Percentiles rank a stretch among this genome's conserved stretches.
Conservation (phyloP, 2,888 invertebrate genomes). For the Sinodicranocentrus sp. region DNA sequence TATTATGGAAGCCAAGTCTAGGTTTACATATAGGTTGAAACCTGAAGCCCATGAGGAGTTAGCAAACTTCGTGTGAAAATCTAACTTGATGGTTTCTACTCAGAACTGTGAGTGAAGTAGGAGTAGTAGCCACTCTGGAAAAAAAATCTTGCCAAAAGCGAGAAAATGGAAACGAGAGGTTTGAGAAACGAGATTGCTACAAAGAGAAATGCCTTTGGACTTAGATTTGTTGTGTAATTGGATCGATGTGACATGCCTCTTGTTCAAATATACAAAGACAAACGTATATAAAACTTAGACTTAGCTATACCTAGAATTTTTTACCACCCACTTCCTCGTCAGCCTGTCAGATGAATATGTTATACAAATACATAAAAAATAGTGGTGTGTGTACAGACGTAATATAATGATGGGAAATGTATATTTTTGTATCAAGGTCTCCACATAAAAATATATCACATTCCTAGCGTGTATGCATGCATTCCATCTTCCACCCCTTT, state of each 20-base stretch:
- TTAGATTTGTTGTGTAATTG: conserved; percentile 55
- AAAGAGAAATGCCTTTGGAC: conserved; percentile 38
- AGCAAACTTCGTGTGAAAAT: conserved; percentile 51
- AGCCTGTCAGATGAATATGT: background rate
- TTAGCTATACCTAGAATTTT: background rate
- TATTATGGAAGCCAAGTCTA: background rate
- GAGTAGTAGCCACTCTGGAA: too few relatives aligned
- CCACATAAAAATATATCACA: conserved; percentile 20
- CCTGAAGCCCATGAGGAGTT: conserved; percentile 20
- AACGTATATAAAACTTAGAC: background rate
- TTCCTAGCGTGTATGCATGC: conserved; percentile 15
- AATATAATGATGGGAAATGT: background rate
- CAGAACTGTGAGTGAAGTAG: too few relatives aligned
- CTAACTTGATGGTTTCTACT: conserved; percentile 19
- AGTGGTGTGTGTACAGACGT: too few relatives aligned
- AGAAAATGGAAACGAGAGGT: conserved; percentile 51
- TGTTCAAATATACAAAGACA: conserved; percentile 23
- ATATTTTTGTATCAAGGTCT: conserved; percentile 4
- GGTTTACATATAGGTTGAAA: too few relatives aligned
- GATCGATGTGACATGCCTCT: conserved; percentile 55
- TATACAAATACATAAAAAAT: conserved; percentile 20
- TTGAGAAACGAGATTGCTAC: conserved; percentile 40
- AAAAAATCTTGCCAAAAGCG: conserved; percentile 41
- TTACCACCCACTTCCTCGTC: background rate
- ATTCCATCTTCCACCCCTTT: background rate